Percentiles rank a stretch among this genome's conserved stretches.
Conservation (phyloP, 37 sponge, comb jelly and placozoan species). For the Cliona cf. orientalis region DNA sequence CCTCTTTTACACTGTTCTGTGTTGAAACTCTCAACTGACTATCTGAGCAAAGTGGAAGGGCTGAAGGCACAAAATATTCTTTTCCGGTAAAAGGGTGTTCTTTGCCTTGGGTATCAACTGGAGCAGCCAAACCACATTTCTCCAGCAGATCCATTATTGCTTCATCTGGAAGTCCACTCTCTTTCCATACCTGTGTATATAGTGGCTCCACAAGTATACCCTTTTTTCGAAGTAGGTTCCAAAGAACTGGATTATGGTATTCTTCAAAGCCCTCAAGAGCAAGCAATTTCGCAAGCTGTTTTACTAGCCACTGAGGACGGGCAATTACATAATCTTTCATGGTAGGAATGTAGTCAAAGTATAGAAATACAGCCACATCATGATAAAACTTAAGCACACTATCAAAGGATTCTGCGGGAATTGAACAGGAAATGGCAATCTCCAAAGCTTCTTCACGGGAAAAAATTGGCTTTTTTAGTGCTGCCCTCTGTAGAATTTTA, state of each 20-base stretch:
- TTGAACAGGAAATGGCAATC: slow-evolving; percentile 25
- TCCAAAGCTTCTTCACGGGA: not conserved
- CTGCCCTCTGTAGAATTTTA: slow-evolving; percentile 34
- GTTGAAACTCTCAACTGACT: not conserved
- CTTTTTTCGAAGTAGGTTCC: slow-evolving; percentile 16
- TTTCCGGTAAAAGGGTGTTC: not conserved
- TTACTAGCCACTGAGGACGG: slow-evolving; percentile 55
- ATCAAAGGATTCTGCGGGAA: slow-evolving; percentile 14
- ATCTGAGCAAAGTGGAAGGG: not conserved
- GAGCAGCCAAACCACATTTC: slow-evolving; percentile 15
- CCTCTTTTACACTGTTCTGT: not conserved
- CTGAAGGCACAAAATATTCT: slow-evolving; percentile 48
- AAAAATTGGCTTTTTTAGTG: slow-evolving; percentile 18
- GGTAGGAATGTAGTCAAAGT: slow-evolving; percentile 28
- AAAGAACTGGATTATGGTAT: not conserved
- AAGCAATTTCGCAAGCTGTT: slow-evolving; percentile 34
- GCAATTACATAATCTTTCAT: slow-evolving; percentile 22
- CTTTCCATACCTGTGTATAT: slow-evolving; percentile 36
- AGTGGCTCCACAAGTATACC: slow-evolving; percentile 52
- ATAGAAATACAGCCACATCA: slow-evolving; percentile 55
- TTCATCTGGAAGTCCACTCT: slow-evolving; percentile 2
- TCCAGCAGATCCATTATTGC: slow-evolving; percentile 34
- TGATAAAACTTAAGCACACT: slow-evolving; percentile 67
- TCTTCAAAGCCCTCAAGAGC: slow-evolving; percentile 17
- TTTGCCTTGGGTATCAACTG: not conserved